A percentile compares a stretch with the other conserved stretches of the same genome.
phyloP scores from a whole-genome alignment of 2,888 invertebrate genomes.

The Chromoteleia sp. region DNA sequence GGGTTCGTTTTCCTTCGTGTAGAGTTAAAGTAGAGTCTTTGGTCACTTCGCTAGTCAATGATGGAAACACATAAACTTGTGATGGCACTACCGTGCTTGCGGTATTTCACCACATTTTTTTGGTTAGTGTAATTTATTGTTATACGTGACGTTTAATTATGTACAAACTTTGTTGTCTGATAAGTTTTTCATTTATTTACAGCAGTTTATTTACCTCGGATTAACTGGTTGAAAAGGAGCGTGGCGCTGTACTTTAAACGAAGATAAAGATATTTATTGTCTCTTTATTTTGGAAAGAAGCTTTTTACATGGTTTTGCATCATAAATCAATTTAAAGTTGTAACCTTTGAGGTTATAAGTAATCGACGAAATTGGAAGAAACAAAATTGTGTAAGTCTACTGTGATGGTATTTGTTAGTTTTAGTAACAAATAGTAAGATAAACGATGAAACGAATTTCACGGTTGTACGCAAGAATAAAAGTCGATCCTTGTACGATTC shows the following conservation, averaged over 20 bases:
- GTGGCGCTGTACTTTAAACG: too few species aligned
- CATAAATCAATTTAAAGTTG: too few species aligned
- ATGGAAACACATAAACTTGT: constrained; percentile 74
- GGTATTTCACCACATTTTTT: constrained; percentile 74
- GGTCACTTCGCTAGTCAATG: constrained; percentile 88
- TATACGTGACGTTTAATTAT: background rate
- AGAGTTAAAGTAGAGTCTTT: constrained; percentile 99
- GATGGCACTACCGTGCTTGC: constrained; percentile 72
- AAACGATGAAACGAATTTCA: background rate
- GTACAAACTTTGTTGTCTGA: background rate
- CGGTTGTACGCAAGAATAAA: background rate
- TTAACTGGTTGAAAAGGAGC: too few species aligned
- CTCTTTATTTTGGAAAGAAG: too few species aligned
- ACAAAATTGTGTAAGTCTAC: too few species aligned
- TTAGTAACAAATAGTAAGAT: background rate
- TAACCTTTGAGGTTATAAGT: too few species aligned
- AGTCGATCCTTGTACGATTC: background rate
- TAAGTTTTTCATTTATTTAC: too few species aligned
- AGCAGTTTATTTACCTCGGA: too few species aligned
- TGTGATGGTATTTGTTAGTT: background rate
- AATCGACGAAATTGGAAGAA: background rate
- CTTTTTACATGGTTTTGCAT: too few species aligned
- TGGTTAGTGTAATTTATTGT: background rate
- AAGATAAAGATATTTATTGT: too few species aligned
- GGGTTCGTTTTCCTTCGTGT: too few species aligned